Percentiles rank a stretch among this genome's conserved stretches.
Conservation (phyloP, 2,797 vertebrate genomes). For the Eutrigla gurnardus region DNA sequence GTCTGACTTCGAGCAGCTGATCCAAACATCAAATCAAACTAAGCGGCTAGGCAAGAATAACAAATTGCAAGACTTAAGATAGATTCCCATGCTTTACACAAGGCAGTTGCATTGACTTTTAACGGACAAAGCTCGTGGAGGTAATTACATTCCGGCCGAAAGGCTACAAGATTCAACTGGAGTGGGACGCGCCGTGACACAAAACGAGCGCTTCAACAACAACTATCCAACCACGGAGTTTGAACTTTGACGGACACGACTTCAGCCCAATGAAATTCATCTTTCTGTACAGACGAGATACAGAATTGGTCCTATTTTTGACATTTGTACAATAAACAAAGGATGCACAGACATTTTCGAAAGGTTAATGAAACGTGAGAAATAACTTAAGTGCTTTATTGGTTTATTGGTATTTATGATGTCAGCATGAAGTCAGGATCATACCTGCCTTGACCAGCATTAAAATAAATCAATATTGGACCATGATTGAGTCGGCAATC, state of each 20-base stretch:
- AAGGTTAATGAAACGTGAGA: slow-evolving; percentile 15
- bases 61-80: background rate
- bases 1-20: background rate
- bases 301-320: no score
- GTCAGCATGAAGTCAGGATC: slow-evolving; percentile 16
- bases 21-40: background rate
- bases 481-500: slow-evolving; percentile 17
- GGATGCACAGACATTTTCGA: slow-evolving; percentile 1
- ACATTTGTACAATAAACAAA: background rate
- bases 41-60: background rate
- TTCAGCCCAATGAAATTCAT: background rate
- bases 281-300: background rate
- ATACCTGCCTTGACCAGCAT: slow-evolving; percentile 25
- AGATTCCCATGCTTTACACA: background rate
- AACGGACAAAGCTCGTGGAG: background rate
- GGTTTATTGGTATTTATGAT: slow-evolving; percentile 3
- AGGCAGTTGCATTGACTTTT: background rate
- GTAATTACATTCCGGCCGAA: background rate
- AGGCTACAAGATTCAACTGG: no score
- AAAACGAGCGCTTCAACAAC: slow-evolving; percentile 22
- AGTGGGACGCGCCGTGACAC: fast-evolving
- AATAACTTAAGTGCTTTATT: slow-evolving; percentile 62
- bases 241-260: background rate
- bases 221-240: slow-evolving; percentile 16
- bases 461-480: slow-evolving; percentile 24